A percentile compares a stretch with the other conserved stretches of the same genome.
These are phyloP conservation scores for Solea senegalensis DNA, from an alignment of 2,113 vertebrate species.

Conservation along the genomic window DNA sequence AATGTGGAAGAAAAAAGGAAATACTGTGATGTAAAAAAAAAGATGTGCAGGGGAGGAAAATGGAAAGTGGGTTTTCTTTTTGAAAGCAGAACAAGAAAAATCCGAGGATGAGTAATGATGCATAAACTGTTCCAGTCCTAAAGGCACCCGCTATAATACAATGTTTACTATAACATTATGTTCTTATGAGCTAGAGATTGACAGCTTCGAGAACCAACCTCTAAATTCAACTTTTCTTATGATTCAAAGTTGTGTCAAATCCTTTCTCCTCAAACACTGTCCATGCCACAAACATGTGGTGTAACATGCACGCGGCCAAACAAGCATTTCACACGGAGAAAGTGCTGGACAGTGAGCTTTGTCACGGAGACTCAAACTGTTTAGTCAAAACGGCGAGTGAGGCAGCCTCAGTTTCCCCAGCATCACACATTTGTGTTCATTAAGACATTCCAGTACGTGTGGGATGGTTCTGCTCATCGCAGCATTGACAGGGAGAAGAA, in stretches of 20 bases:
- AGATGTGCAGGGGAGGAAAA: neutral
- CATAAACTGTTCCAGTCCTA: slow-evolving; percentile 14
- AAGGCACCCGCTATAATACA: slow-evolving; percentile 3
- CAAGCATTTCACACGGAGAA: neutral
- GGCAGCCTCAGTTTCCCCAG: slow-evolving; percentile 30
- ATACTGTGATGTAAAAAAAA: neutral
- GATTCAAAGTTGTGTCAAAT: neutral
- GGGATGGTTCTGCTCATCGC: slow-evolving; percentile 57
- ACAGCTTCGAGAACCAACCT: neutral
- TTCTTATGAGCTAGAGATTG: neutral
- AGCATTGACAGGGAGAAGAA: slow-evolving; percentile 52
- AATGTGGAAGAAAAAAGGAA: neutral
- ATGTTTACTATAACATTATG: neutral
- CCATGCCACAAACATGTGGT: neutral
- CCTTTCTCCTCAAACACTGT: neutral
- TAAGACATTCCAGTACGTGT: slow-evolving; percentile 68
- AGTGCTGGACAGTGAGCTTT: neutral
- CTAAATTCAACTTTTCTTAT: neutral
- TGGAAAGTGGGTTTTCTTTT: neutral
- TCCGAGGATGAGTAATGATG: slow-evolving; percentile 16
- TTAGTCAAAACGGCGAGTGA: slow-evolving; percentile 28
- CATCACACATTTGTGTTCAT: slow-evolving; percentile 50
- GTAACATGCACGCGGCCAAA: neutral
- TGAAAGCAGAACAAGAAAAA: neutral
- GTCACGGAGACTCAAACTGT: neutral